These are phyloP conservation scores for Syrphus vitripennis DNA, from an alignment of 2,888 invertebrate species.

Conservation along the genomic window DNA sequence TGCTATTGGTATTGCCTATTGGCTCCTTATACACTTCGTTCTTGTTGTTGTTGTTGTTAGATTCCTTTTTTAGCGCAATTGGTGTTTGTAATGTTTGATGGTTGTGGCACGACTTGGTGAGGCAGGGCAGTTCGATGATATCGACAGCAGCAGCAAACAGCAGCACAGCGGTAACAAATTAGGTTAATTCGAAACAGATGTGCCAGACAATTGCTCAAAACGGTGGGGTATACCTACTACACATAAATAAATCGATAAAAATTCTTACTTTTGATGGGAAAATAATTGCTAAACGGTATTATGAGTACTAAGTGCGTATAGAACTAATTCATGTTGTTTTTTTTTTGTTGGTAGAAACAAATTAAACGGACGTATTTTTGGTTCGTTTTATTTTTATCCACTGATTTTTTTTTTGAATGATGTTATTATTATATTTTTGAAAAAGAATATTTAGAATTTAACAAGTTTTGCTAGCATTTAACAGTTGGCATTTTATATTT, in stretches of 20 bases:
- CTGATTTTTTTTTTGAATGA: background rate
- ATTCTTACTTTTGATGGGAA: constrained; percentile 57
- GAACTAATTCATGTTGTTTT: background rate
- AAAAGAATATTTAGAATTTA: too few species aligned
- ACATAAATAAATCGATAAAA: constrained; percentile 47
- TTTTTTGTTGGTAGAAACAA: background rate
- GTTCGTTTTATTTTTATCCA: background rate
- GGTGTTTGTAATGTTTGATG: background rate
- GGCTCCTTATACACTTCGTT: too few species aligned
- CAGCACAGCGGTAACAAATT: constrained; percentile 17
- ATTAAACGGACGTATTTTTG: background rate
- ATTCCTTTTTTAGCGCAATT: background rate
- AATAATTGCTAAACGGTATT: constrained; percentile 60
- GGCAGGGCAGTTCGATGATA: background rate
- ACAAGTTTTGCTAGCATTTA: too few species aligned
- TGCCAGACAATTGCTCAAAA: constrained; percentile 36
- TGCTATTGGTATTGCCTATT: background rate
- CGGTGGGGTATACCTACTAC: background rate
- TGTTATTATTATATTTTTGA: too few species aligned
- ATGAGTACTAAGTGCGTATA: constrained; percentile 43
- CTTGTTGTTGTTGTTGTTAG: too few species aligned
- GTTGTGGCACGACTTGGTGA: background rate
- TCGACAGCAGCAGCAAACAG: background rate
- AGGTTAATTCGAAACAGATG: constrained; percentile 69
- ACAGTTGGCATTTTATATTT: too few species aligned